phyloP scores from a whole-genome alignment of 2,113 vertebrate genomes.

The Thamnophis sirtalis region DNA sequence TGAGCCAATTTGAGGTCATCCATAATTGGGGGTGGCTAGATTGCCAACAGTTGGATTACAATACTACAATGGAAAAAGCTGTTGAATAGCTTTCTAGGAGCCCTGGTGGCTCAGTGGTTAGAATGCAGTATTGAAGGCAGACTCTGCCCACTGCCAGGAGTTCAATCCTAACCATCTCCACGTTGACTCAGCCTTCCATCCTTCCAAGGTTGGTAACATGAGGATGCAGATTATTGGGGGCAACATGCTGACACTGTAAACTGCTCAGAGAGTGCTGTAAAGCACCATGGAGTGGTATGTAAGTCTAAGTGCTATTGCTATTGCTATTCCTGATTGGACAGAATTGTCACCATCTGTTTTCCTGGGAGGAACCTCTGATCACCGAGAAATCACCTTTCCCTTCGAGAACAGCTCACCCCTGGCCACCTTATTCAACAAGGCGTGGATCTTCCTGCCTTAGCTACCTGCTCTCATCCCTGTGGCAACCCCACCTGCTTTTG shows the following conservation, averaged over 20 bases:
- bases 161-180: not conserved
- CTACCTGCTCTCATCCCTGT: not conserved
- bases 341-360: not conserved
- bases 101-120: not conserved
- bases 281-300: not conserved
- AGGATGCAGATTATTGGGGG: not conserved
- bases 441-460: not conserved
- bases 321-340: not conserved
- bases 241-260: not conserved
- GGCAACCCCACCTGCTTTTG: not conserved
- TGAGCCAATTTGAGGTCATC: not conserved
- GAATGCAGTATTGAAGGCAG: not conserved
- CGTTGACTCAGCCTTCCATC: not conserved
- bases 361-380: not conserved
- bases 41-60: not conserved
- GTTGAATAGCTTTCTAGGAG: not conserved
- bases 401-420: too few species aligned
- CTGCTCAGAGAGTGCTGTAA: fast-evolving
- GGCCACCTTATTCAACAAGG: not conserved
- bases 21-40: not conserved
- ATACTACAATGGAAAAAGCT: not conserved
- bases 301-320: not conserved
- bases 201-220: not conserved
- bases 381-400: not conserved
- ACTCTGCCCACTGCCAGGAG: not conserved